Evolutionary conservation across 2,888 invertebrate species (phyloP).

Genomic region (Halocaridina rubra): DNA sequence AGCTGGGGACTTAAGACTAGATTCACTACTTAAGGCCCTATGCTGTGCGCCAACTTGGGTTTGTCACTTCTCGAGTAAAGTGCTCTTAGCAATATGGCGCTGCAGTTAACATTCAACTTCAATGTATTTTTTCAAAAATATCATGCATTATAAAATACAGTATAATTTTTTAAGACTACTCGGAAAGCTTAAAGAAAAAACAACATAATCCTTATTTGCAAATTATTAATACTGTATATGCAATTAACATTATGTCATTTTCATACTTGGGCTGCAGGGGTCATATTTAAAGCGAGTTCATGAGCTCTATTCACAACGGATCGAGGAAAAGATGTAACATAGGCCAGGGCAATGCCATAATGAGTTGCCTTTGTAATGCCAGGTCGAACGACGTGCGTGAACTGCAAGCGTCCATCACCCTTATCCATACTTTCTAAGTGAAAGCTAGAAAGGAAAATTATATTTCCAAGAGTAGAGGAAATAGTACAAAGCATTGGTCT

Average conservation of each 20-base stretch:
- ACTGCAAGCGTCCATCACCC: slow-evolving; percentile 9
- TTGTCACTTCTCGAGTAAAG: too few relatives aligned
- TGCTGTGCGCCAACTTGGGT: too few relatives aligned
- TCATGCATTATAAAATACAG: too few relatives aligned
- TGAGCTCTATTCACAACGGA: slow-evolving; percentile 16
- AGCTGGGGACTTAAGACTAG: too few relatives aligned
- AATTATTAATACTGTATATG: not conserved
- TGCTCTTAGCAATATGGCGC: too few relatives aligned
- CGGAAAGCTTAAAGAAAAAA: too few relatives aligned
- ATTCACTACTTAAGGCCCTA: too few relatives aligned
- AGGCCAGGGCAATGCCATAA: slow-evolving; percentile 54
- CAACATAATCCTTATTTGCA: too few relatives aligned
- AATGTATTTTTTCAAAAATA: too few relatives aligned
- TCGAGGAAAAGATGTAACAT: slow-evolving; percentile 44
- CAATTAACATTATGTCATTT: not conserved
- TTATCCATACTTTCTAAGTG: slow-evolving; percentile 35
- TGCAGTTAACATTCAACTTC: not conserved
- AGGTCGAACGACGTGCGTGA: slow-evolving; percentile 37
- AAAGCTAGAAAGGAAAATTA: slow-evolving; percentile 1
- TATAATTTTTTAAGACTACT: too few relatives aligned
- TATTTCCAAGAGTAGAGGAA: not conserved
- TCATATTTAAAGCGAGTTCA: slow-evolving; percentile 22
- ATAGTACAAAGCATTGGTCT: not conserved
- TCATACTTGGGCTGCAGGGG: slow-evolving; percentile 36
- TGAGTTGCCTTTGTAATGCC: slow-evolving; percentile 42